These are phyloP conservation scores for Psittacula echo DNA, from an alignment of 2,797 vertebrate genomes.

Conservation along the genomic window DNA sequence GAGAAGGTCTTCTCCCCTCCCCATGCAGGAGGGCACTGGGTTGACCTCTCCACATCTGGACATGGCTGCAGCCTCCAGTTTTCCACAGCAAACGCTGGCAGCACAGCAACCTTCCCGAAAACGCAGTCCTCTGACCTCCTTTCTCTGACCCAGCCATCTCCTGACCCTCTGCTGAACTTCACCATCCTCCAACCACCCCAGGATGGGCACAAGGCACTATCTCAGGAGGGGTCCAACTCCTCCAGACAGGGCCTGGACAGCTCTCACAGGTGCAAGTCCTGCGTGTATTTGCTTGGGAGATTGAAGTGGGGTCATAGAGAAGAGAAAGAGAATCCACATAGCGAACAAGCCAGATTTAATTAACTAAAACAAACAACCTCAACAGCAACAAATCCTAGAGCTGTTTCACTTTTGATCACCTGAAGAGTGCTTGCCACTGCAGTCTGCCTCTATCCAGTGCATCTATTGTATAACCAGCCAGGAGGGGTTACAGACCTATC, in stretches of 20 bases:
- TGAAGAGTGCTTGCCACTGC: not conserved
- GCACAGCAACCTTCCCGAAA: not conserved
- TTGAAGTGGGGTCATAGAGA: not conserved
- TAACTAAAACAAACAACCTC: not conserved
- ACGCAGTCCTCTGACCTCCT: not conserved
- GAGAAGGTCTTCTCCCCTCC: not conserved
- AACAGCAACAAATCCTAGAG: not conserved
- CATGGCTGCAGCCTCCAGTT: not conserved
- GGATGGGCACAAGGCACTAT: not conserved
- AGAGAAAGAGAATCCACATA: not conserved
- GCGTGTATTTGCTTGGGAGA: not conserved
- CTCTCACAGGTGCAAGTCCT: not conserved
- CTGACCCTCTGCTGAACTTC: not conserved
- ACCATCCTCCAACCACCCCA: rapidly evolving
- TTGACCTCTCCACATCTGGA: conserved; percentile 47
- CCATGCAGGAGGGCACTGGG: not conserved
- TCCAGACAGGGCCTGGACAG: not conserved
- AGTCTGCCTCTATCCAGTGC: not conserved
- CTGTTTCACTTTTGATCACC: not conserved
- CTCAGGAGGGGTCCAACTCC: not conserved
- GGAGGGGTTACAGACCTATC: not conserved
- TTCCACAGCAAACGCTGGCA: not conserved
- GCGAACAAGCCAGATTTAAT: not conserved
- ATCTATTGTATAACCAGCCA: not conserved
- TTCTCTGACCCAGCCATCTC: not conserved